Evolutionary conservation across 1,140 invertebrate species (phyloP).

Genomic region (Drosophila nigrodunni): DNA sequence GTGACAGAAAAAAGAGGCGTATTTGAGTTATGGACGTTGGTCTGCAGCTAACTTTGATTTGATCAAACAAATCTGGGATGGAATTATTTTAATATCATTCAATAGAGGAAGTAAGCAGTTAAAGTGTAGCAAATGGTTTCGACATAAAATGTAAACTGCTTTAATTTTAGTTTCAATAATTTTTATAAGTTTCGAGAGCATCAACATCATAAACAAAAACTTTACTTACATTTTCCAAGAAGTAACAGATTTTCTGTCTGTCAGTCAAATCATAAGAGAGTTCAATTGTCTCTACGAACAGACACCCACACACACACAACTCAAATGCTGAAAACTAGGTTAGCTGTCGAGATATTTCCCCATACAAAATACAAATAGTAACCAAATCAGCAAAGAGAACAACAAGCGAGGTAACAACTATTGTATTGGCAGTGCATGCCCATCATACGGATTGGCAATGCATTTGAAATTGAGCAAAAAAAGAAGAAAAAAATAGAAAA

Average conservation of each 20-base stretch:
- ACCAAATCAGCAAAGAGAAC: conserved; percentile 2
- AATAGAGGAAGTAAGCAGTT: conserved; percentile 7
- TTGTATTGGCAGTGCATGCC: conserved; percentile 27
- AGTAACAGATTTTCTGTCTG: conserved; percentile 49
- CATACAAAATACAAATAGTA: neutral
- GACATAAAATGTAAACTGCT: too few relatives aligned
- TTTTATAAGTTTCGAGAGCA: too few relatives aligned
- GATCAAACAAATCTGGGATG: conserved; percentile 40
- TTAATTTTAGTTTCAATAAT: too few relatives aligned
- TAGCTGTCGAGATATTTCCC: conserved; percentile 68
- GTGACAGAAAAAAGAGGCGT: conserved; percentile 7
- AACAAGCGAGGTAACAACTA: neutral
- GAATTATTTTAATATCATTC: conserved; percentile 39
- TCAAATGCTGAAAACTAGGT: conserved; percentile 76
- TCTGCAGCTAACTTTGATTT: conserved; percentile 49
- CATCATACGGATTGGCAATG: conserved; percentile 50
- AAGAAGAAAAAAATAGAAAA: conserved; percentile 8
- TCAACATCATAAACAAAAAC: too few relatives aligned
- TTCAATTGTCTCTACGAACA: neutral
- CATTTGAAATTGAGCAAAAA: conserved; percentile 46
- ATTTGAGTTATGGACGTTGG: neutral
- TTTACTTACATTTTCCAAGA: conserved; percentile 38
- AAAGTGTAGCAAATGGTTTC: neutral
- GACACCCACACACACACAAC: conserved; percentile 29
- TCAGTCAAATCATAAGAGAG: conserved; percentile 63